These are phyloP conservation scores for Arctia plantaginis DNA, from an alignment of 2,888 invertebrate genomes.

Conservation along the genomic window DNA sequence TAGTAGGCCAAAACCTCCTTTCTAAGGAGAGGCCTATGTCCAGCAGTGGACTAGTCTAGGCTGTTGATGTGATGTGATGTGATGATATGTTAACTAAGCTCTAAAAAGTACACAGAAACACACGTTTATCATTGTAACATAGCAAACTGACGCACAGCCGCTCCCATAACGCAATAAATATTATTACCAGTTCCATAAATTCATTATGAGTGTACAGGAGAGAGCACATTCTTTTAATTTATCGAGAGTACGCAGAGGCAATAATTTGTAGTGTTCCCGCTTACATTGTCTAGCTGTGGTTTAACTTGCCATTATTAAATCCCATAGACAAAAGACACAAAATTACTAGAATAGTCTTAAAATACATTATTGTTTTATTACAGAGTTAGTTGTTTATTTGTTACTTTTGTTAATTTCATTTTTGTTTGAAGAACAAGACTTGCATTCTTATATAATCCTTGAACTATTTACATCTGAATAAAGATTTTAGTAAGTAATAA, in stretches of 20 bases:
- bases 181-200: conserved; percentile 40
- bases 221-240: conserved; percentile 47
- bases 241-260: conserved; percentile 19
- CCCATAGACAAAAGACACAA: background rate
- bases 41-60: no score
- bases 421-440: no score
- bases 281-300: background rate
- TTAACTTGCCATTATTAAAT: background rate
- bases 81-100: no score
- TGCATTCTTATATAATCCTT: no score
- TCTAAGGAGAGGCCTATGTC: no score
- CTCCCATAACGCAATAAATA: conserved; percentile 37
- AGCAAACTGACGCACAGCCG: conserved; percentile 23
- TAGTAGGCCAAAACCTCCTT: no score
- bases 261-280: conserved; percentile 14
- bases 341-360: background rate
- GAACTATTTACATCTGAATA: no score
- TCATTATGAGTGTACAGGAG: conserved; percentile 39
- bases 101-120: conserved; percentile 6
- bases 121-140: conserved; percentile 36
- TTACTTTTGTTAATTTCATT: no score
- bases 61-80: no score
- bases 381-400: no score
- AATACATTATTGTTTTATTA: no score
- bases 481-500: no score